Conservation (phyloP, 2,888 invertebrate species). For the Exephanes ischioxanthus region DNA sequence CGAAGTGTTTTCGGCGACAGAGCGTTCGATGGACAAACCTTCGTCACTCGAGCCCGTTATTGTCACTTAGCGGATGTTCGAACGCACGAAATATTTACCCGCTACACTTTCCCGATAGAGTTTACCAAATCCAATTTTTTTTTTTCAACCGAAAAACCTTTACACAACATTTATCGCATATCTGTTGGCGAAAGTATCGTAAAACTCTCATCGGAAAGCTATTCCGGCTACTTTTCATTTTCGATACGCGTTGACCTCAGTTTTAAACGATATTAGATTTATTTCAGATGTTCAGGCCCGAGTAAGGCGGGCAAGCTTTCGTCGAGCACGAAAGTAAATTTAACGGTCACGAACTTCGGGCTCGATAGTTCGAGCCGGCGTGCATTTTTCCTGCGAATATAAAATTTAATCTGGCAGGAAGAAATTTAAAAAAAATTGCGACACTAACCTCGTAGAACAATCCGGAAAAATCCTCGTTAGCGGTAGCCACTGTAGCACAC, state of each 20-base stretch:
- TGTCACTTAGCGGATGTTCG: background rate
- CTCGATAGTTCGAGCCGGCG: background rate
- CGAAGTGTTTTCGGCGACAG: slow-evolving; percentile 32
- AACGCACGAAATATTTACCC: background rate
- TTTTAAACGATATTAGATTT: background rate
- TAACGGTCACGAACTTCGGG: background rate
- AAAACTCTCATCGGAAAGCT: background rate
- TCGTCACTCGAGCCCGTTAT: background rate
- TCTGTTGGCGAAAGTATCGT: background rate
- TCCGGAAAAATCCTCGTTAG: slow-evolving; percentile 18
- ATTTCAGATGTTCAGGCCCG: background rate
- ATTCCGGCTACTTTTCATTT: background rate
- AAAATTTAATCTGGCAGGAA: background rate
- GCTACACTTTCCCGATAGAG: too few relatives aligned
- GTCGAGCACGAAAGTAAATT: too few relatives aligned
- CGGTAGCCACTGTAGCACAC: slow-evolving; percentile 13
- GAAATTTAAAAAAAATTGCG: background rate
- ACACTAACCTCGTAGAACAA: background rate
- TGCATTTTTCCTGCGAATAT: background rate
- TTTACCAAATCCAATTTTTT: too few relatives aligned
- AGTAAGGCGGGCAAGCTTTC: background rate
- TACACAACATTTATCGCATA: background rate
- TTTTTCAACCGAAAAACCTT: background rate
- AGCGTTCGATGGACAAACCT: background rate
- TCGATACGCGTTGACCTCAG: background rate